Base-by-base conservation (phyloP, 2,113 vertebrate genomes). In the Anolis carolinensis region DNA sequence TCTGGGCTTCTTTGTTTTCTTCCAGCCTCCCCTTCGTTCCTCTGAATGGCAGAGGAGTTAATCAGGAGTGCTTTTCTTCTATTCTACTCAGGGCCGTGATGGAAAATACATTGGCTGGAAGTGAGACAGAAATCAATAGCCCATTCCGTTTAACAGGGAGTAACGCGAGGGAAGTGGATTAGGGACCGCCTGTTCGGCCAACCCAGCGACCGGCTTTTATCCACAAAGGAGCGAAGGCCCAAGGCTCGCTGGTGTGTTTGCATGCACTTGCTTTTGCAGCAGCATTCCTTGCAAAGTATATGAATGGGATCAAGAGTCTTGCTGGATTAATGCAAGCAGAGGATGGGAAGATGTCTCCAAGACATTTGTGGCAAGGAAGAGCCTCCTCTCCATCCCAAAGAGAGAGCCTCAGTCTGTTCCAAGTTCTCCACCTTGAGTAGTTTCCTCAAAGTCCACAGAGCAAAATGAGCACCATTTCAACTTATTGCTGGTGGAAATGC, bases 131-230 rank as follows among this genome's bases (percentile, higher is more conserved):
- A 92, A 91, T 92, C 91, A 1, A 94, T 79, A 85, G 87, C 85
- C 91, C 93, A 88, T 93, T 95, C 93, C 93, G 23, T 94, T 91
- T 91, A 92, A 88, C 93, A 86, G 91, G 92, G 81, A 27, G 81
- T 78, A 88, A 91, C 79, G 39, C 89, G 89, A 90, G 79, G 89
- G 95, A 92, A 91, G 87, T 93, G 93, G 94, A 95, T 96, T 94
- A 95, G 94, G 87, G 36, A 52, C 18, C 73, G 13, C 52, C 71
- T 80, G 59, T 79, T 87, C 59, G 75, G 27, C 87, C 9, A 84
- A 65, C 13, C 86, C 3, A 55, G 88, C 39, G 39, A 44, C 39
- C 39, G 5, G 39, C 39, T 44, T 88, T 52, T 10, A 71, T 63
- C 80, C 20, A 70, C 7, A 23, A 59, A 44, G 23, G 3, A 14